A percentile compares a stretch with the other conserved stretches of the same genome.
These are phyloP conservation scores for Poeciliopsis paucimaculata DNA, from an alignment of 2,797 vertebrate genomes.

Conservation along the genomic window DNA sequence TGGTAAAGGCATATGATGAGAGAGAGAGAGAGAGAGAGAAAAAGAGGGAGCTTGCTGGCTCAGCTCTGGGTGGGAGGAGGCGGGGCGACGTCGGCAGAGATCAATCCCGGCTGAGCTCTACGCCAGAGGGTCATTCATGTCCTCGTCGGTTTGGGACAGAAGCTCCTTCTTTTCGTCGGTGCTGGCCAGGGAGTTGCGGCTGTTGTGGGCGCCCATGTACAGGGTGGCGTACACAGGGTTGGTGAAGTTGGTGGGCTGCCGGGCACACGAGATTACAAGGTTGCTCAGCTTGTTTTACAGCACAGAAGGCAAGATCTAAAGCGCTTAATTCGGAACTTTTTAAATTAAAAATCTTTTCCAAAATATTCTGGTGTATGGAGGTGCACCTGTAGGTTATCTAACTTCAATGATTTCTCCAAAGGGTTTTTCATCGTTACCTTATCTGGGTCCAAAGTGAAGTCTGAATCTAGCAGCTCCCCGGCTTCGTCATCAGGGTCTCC, in stretches of 20 bases:
- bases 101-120: conserved; percentile 76
- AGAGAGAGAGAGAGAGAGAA: conserved; percentile 31
- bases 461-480: conserved; percentile 91
- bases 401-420: neutral
- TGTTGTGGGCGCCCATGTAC: conserved; percentile 97
- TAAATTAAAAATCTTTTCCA: neutral
- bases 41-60: conserved; percentile 45
- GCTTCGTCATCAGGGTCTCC: conserved; percentile 91
- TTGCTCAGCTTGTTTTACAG: conserved; percentile 14
- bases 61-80: conserved; percentile 55
- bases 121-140: conserved; percentile 92
- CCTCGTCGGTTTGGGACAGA: conserved; percentile 91
- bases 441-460: conserved; percentile 92
- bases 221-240: conserved; percentile 97
- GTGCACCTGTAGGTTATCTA: too few relatives aligned
- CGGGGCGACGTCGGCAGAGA: conserved; percentile 64
- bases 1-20: conserved; percentile 78
- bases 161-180: conserved; percentile 98
- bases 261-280: conserved; percentile 40
- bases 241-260: conserved; percentile 97
- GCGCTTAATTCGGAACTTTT: neutral
- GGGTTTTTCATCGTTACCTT: conserved; percentile 80
- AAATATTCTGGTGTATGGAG: neutral
- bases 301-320: neutral
- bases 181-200: conserved; percentile 96